Conservation (phyloP, 2,113 vertebrate species). For the Aspiorhynchus laticeps region DNA sequence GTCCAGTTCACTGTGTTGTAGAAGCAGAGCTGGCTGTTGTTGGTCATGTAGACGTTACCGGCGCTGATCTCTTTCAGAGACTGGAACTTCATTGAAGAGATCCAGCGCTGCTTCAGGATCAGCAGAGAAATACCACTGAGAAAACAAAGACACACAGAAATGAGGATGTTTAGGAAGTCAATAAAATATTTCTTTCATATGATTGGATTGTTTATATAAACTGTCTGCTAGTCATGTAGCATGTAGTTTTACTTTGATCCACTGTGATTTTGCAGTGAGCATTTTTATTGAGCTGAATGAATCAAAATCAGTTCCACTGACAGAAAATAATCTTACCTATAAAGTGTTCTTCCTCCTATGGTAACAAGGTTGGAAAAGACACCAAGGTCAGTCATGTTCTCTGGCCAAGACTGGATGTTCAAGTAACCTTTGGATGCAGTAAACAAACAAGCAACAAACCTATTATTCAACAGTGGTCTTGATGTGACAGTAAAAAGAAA, state of each 20-base stretch:
- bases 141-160: neutral
- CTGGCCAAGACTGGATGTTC: slow-evolving; percentile 98
- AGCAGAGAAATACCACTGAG: slow-evolving; percentile 93
- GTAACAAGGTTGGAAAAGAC: slow-evolving; percentile 95
- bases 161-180: neutral
- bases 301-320: neutral
- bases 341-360: slow-evolving; percentile 91
- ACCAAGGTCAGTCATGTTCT: slow-evolving; percentile 96
- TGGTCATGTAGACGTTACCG: slow-evolving; percentile 94
- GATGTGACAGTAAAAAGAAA: neutral
- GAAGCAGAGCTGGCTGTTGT: slow-evolving; percentile 95
- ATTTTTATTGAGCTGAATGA: neutral
- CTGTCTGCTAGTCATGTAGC: neutral
- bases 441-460: slow-evolving; percentile 3
- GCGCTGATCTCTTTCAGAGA: slow-evolving; percentile 95
- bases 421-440: slow-evolving; percentile 80
- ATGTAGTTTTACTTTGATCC: neutral
- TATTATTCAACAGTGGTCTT: neutral
- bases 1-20: slow-evolving; percentile 97
- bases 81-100: slow-evolving; percentile 92
- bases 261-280: neutral
- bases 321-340: slow-evolving; percentile 78
- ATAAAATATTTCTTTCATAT: neutral
- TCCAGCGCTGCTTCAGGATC: slow-evolving; percentile 94
- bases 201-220: neutral